phyloP scores from a whole-genome alignment of 2,797 vertebrate genomes.

The Xenops minutus region DNA sequence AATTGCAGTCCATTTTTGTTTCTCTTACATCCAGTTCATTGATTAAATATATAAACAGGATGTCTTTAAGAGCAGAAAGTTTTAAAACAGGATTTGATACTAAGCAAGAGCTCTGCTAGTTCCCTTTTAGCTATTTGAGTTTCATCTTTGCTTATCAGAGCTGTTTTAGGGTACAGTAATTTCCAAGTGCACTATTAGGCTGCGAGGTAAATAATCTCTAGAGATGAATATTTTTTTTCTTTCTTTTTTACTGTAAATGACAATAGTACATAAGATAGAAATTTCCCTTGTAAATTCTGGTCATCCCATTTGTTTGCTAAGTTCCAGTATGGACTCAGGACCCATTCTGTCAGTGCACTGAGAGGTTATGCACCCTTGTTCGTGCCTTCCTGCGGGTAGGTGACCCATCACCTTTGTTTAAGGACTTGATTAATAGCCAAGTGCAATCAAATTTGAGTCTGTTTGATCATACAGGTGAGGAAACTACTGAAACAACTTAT shows the following conservation, averaged over 20 bases:
- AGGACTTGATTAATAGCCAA: not conserved
- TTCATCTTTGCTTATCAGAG: conserved; percentile 75
- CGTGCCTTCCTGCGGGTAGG: not conserved
- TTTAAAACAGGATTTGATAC: conserved; percentile 79
- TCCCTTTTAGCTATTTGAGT: conserved; percentile 75
- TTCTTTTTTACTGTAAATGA: conserved; percentile 73
- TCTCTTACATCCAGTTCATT: conserved; percentile 43
- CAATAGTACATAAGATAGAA: conserved; percentile 47
- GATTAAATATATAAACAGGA: conserved; percentile 71
- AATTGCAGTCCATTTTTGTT: not conserved
- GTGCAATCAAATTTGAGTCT: not conserved
- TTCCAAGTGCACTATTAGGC: conserved; percentile 52
- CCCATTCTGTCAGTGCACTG: not conserved
- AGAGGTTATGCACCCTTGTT: not conserved
- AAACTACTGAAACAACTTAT: not conserved
- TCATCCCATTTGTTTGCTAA: conserved; percentile 27
- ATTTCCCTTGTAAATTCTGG: conserved; percentile 63
- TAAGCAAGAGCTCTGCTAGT: conserved; percentile 65
- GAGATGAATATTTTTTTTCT: conserved; percentile 61
- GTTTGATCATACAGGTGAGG: not conserved
- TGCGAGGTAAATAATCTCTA: conserved; percentile 50
- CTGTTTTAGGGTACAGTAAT: conserved; percentile 67
- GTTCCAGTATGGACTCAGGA: conserved; percentile 17
- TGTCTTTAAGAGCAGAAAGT: conserved; percentile 74
- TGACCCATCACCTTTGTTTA: not conserved